Conservation (phyloP, 1,140 invertebrate genomes). For the Popillia japonica region DNA sequence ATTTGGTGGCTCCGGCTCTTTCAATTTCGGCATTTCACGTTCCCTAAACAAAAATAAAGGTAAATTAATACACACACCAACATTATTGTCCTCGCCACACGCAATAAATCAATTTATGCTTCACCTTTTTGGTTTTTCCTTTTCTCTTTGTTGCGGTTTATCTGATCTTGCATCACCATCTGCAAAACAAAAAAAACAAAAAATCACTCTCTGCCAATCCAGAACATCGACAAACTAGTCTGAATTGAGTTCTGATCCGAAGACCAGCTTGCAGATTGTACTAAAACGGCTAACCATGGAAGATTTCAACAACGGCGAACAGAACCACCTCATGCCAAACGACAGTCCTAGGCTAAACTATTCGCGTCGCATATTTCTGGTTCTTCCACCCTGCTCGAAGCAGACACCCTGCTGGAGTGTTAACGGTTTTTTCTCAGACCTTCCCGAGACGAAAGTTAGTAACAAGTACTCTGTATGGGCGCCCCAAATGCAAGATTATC, state of each 20-base stretch:
- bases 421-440: conserved; percentile 65
- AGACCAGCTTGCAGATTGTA: conserved; percentile 65
- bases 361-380: conserved; percentile 62
- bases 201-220: conserved; percentile 26
- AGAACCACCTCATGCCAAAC: conserved; percentile 51
- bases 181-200: conserved; percentile 14
- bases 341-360: conserved; percentile 52
- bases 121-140: conserved; percentile 40
- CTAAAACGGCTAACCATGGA: conserved; percentile 66
- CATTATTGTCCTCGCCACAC: no score
- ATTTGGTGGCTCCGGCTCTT: conserved; percentile 56
- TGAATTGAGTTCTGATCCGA: conserved; percentile 67
- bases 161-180: conserved; percentile 38
- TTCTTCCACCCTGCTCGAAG: conserved; percentile 64
- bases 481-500: conserved; percentile 67
- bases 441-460: conserved; percentile 65
- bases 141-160: conserved; percentile 32
- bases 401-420: conserved; percentile 65
- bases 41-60: conserved; percentile 48
- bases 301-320: conserved; percentile 62
- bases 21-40: conserved; percentile 57
- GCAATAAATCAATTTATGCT: no score
- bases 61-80: no score
- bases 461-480: conserved; percentile 65
- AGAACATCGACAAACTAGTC: conserved; percentile 67